Base-by-base conservation (phyloP, 2,888 invertebrate genomes). In the Petrophora chlorosata region DNA sequence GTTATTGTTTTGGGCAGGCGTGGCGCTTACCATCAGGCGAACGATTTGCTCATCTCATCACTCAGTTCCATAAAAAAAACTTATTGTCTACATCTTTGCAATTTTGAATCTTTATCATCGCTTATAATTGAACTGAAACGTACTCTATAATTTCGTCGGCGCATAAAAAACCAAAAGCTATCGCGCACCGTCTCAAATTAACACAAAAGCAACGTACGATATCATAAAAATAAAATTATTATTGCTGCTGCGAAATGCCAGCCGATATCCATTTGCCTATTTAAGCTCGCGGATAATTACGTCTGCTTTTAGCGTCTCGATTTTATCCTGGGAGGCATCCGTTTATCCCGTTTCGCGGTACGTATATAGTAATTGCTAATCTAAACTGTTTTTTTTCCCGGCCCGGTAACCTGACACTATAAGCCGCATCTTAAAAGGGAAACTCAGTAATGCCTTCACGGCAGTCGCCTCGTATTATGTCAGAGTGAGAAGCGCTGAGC, bases 391-490 rank as follows among this genome's bases (percentile, higher is more conserved):
- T 71, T 73, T 73, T 77, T 72, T 68, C 60, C 53, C 47, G 46
- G 51, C 55, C 70, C 59, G 65, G 84, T 80, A 85, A 86, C 82
- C 55, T 62, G 80, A 87, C 79, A 84, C 86, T 69, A 70, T 73
- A 69, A 71, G 72, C 67, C 62, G 68, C 67, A 70, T 71, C 76
- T 82, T 83, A 85, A 86, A 85, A 84, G 82, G 81, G 73, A 81
- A 84, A 76, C 79, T 76, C 62, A 70, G 83, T 85, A 82, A 85
- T 79, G 75, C 84, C 66, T 86, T 82, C 82, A 83, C 82, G 82
- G 82, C 74, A 81, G 73, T 86, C 80, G 73, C 73, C 47, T 73
- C 76, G 73, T 72, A 78, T 86, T 81, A 78, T 76, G 76, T 81
- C 80, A 76, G 52, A 61, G 63, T 56, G 61, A 64, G 70, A 63